Conservation (phyloP, 2,113 vertebrate species). For the Clarias macrocephalus region DNA sequence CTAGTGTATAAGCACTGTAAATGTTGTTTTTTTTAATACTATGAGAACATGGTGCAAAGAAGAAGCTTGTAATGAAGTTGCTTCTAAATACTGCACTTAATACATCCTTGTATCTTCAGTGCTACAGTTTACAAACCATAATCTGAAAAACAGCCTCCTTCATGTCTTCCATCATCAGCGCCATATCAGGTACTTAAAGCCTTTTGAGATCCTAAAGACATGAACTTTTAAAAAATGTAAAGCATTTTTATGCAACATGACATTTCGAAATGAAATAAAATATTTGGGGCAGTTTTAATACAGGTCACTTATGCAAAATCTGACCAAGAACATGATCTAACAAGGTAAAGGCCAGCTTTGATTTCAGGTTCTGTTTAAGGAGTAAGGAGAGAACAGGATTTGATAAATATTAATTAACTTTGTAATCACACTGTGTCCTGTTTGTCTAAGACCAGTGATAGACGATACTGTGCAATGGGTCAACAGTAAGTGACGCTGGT, state of each 20-base stretch:
- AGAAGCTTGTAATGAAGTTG: not conserved
- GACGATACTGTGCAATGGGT: not conserved
- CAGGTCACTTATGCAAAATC: not conserved
- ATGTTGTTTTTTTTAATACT: not conserved
- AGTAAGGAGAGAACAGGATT: not conserved
- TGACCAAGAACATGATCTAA: not conserved
- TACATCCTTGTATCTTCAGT: not conserved
- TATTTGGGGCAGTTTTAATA: not conserved
- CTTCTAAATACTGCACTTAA: not conserved
- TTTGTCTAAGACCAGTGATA: not conserved
- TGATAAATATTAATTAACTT: not conserved
- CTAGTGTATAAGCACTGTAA: too few species aligned
- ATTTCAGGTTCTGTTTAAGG: not conserved
- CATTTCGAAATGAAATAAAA: not conserved
- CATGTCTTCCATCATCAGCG: not conserved
- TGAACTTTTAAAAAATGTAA: not conserved
- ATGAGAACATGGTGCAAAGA: not conserved
- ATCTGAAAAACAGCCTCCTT: too few species aligned
- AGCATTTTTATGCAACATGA: not conserved
- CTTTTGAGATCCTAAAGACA: not conserved
- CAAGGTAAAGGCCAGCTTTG: not conserved
- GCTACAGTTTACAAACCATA: not conserved
- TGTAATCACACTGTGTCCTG: slow-evolving; percentile 2
- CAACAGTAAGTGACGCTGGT: not conserved
- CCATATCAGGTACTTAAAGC: too few species aligned